Evolutionary conservation across 2,888 invertebrate genomes (phyloP), one percentile per base, ranked within the genome.

Genomic region (Amphipyra berbera): DNA sequence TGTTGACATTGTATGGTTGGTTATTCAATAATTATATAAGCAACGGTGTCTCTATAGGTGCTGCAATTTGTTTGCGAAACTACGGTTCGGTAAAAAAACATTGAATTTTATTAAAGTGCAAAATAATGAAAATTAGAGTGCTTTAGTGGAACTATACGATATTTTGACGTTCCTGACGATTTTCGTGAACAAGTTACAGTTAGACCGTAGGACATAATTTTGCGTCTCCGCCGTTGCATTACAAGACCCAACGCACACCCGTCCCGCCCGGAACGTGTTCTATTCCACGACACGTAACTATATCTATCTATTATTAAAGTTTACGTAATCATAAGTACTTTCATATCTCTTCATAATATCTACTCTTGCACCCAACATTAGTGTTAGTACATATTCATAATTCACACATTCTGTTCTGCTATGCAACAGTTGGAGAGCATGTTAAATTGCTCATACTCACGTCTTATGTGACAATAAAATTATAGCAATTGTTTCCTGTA

Each of bases 251-350:
- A 92, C 91, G 92, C 92, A 93, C 92, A 92, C 93, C 93, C 93
- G 93, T 94, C 93, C 93, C 90, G 86, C 89, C 89, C 88, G 85
- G 79, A 89, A 91, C 91, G 92, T 94, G 94, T 94, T 94, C 94
- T 94, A 94, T 94, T 94, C 94, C 89, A 94, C 94, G 94, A 94
- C 93, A 90, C 90, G 82, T 83, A 81, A 75, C 78, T 80, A 79
- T 81, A 82, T 73, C 76, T 84, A 74, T 78, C 72, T 76, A 74
- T 78, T 76, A 73, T 77, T 59, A 62, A 68, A 82, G 66, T 79
- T 75, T 73, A 83, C 79, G 55, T 76, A 68, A 58, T 62, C 47
- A 35, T 79, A 85, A 84, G 82, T 80, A 80, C 81, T 83, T 81
- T 82, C 87, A 86, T 79, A 79, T 84, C 83, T 89, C 81, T 88